These are phyloP conservation scores for Hydrophis major DNA, from an alignment of 2,797 vertebrate genomes.

Conservation along the genomic window DNA sequence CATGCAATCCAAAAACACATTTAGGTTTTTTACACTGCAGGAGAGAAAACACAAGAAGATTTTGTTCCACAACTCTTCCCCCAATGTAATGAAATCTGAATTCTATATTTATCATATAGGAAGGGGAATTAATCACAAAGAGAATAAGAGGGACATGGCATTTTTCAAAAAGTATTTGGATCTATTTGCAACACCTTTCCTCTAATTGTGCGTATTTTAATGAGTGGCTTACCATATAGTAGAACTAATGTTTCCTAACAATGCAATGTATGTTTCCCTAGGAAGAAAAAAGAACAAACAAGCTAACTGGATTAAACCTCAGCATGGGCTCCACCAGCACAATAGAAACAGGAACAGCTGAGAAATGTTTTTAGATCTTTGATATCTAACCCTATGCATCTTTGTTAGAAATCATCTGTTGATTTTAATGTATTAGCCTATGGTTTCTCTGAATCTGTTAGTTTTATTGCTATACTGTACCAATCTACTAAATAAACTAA, in stretches of 20 bases:
- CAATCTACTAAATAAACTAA: background rate
- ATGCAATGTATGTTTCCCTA: background rate
- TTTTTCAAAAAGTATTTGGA: conserved; percentile 29
- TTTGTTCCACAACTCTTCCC: background rate
- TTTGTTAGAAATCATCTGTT: background rate
- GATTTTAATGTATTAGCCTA: background rate
- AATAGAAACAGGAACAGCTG: background rate
- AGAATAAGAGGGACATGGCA: conserved; percentile 45
- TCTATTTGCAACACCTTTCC: conserved; percentile 41
- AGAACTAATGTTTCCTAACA: conserved; percentile 5
- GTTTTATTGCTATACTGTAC: background rate
- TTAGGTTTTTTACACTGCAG: background rate
- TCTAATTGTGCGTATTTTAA: conserved; percentile 48
- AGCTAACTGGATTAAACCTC: background rate
- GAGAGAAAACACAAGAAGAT: conserved; percentile 11
- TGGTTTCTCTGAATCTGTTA: background rate
- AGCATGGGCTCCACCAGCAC: background rate
- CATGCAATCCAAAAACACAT: conserved; percentile 5
- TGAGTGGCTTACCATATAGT: background rate
- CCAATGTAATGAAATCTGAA: background rate
- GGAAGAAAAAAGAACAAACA: background rate
- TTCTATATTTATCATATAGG: conserved; percentile 1
- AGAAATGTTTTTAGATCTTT: background rate
- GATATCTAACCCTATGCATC: background rate
- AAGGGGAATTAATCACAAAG: conserved; percentile 5